Percentiles rank a stretch among this genome's conserved stretches.
phyloP scores from a whole-genome alignment of 1,140 invertebrate species.

The Pararge aegeria region DNA sequence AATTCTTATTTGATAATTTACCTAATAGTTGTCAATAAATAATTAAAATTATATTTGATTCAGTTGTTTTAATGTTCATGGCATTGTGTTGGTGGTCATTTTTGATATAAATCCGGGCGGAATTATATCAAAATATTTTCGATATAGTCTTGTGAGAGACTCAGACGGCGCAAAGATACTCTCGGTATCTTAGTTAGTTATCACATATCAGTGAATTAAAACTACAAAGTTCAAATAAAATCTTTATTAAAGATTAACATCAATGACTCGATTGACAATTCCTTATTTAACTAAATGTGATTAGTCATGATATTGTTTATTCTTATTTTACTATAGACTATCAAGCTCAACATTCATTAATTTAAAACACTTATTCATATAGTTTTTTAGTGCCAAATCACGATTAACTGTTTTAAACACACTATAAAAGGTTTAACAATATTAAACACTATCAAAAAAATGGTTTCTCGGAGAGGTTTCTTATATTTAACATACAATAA shows the following conservation, averaged over 20 bases:
- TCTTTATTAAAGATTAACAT: conserved; percentile 38
- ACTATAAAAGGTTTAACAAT: conserved; percentile 1
- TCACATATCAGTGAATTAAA: conserved; percentile 10
- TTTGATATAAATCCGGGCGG: too few relatives aligned
- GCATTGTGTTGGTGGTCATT: too few relatives aligned
- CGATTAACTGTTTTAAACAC: neutral
- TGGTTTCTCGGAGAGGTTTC: neutral
- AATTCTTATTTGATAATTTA: too few relatives aligned
- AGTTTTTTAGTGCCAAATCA: conserved; percentile 9
- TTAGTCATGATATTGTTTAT: conserved; percentile 27
- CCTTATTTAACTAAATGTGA: conserved; percentile 24
- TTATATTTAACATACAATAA: too few relatives aligned
- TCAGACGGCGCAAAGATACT: too few relatives aligned
- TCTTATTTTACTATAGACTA: conserved; percentile 30
- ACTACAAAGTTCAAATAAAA: conserved; percentile 29
- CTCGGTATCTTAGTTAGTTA: too few relatives aligned
- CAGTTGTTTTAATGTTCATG: too few relatives aligned
- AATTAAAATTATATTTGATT: too few relatives aligned
- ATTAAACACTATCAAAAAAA: neutral
- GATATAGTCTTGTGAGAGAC: too few relatives aligned
- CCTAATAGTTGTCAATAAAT: too few relatives aligned
- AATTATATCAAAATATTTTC: too few relatives aligned
- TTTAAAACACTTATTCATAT: conserved; percentile 6
- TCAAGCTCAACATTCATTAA: conserved; percentile 43
- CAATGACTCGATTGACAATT: conserved; percentile 34